Conservation (phyloP, 2,113 vertebrate species). For the Cyprinodon brontotheroides region DNA sequence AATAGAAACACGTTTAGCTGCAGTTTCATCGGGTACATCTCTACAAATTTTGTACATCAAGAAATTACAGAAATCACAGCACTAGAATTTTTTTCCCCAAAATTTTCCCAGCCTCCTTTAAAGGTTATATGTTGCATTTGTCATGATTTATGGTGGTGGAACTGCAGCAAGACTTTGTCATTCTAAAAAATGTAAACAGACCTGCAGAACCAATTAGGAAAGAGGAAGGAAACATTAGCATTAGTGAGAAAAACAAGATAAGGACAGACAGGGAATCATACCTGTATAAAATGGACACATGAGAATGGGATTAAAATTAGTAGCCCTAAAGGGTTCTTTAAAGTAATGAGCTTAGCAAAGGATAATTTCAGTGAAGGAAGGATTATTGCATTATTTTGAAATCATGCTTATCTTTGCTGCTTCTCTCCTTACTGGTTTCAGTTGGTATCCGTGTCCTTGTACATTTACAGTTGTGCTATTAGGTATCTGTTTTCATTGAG, state of each 20-base stretch:
- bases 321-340: background rate
- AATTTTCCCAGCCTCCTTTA: too few species aligned
- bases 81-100: too few species aligned
- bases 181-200: too few species aligned
- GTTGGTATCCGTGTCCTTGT: background rate
- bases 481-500: too few species aligned
- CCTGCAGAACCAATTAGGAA: background rate
- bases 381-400: background rate
- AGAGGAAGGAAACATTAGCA: background rate
- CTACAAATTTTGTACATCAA: too few species aligned
- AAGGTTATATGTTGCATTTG: background rate
- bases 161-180: too few species aligned
- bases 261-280: background rate
- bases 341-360: background rate
- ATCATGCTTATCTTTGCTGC: background rate
- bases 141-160: background rate
- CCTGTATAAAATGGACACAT: background rate
- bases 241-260: background rate
- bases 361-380: background rate
- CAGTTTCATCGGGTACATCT: too few species aligned
- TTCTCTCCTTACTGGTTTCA: background rate
- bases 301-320: background rate
- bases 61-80: too few species aligned
- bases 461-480: background rate
- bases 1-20: too few species aligned